phyloP scores from a whole-genome alignment of 2,113 vertebrate species.

The Ivindomyrus marchei region DNA sequence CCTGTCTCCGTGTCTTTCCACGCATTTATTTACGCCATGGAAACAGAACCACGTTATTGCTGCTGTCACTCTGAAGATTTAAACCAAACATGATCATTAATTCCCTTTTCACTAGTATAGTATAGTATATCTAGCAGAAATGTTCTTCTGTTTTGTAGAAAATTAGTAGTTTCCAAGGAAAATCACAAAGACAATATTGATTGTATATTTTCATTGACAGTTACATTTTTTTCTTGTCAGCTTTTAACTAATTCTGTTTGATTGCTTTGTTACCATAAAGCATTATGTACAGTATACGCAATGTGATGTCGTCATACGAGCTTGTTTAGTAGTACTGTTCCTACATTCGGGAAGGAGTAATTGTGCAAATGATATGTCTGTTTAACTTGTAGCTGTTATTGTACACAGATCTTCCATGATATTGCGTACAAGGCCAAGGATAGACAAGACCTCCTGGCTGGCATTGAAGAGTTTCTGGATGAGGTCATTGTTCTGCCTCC shows the following conservation, averaged over 20 bases:
- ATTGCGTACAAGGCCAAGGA: constrained; percentile 96
- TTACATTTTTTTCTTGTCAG: neutral
- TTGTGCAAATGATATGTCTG: neutral
- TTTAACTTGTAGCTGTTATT: neutral
- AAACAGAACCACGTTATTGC: neutral
- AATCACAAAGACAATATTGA: neutral
- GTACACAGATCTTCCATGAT: constrained; percentile 89
- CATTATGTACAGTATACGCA: neutral
- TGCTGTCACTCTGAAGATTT: neutral
- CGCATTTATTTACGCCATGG: neutral
- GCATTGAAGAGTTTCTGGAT: constrained; percentile 95
- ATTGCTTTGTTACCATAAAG: neutral
- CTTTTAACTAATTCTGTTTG: neutral
- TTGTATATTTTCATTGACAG: neutral
- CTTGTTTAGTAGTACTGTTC: neutral
- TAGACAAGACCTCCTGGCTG: constrained; percentile 84
- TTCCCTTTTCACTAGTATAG: neutral
- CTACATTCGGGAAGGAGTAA: neutral
- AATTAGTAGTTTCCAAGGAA: neutral
- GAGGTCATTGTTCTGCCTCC: constrained; percentile 96
- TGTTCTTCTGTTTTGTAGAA: neutral
- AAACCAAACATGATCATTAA: neutral
- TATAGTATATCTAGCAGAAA: neutral
- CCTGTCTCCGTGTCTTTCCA: neutral
- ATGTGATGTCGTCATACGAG: neutral